Evolutionary conservation across 2,888 invertebrate genomes (phyloP).

Genomic region (Yponomeuta sedellus): DNA sequence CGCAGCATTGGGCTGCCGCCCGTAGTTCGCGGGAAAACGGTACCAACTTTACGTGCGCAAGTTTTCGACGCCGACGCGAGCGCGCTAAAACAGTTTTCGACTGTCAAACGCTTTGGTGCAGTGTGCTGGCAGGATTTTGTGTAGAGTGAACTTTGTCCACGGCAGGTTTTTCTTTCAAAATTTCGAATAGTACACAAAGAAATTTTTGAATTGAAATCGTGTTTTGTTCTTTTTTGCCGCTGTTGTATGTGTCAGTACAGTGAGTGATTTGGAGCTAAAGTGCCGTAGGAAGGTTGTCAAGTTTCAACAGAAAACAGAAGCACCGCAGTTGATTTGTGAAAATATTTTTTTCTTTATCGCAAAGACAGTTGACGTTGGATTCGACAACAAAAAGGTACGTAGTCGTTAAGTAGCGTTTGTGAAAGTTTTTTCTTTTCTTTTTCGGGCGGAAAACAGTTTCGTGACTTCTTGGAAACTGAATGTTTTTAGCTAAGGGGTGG

Average conservation of each 20-base stretch:
- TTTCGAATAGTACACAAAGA: not conserved
- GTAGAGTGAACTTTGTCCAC: too few relatives aligned
- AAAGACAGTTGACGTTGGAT: not conserved
- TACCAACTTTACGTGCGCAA: slow-evolving; percentile 9
- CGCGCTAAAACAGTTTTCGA: not conserved
- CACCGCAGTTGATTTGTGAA: not conserved
- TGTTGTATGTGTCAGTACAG: not conserved
- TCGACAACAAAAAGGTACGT: not conserved
- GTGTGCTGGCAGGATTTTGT: too few relatives aligned
- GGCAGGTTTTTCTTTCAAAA: not conserved
- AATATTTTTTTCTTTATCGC: not conserved
- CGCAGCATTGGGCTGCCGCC: slow-evolving; percentile 6
- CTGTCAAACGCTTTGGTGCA: too few relatives aligned
- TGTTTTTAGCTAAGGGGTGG: not conserved
- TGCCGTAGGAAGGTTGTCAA: not conserved
- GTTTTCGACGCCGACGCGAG: not conserved
- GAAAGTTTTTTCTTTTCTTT: not conserved
- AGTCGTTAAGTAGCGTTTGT: not conserved
- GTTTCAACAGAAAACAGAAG: not conserved
- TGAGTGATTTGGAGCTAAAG: not conserved
- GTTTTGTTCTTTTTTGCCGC: not conserved
- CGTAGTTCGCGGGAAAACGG: not conserved
- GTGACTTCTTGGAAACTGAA: not conserved
- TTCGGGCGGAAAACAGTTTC: not conserved
- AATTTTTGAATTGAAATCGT: not conserved